These are phyloP conservation scores for Tympanuchus pallidicinctus DNA, from an alignment of 2,113 vertebrate species.

Conservation along the genomic window DNA sequence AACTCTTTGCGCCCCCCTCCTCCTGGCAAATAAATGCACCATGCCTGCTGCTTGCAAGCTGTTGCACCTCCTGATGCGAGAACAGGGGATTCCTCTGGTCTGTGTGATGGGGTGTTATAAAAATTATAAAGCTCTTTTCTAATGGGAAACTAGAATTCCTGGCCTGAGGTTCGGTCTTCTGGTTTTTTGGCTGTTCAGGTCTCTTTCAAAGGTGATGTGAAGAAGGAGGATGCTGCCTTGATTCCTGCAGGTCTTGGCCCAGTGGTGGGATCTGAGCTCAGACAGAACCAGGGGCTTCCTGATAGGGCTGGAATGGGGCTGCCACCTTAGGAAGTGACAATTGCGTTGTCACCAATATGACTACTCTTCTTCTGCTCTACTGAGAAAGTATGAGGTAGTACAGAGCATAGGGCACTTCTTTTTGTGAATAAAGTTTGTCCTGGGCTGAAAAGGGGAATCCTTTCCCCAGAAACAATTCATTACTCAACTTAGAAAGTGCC, in stretches of 20 bases:
- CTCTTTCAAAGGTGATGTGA: background rate
- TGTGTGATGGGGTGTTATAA: background rate
- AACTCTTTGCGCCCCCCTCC: background rate
- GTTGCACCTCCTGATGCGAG: background rate
- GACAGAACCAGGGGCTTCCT: background rate
- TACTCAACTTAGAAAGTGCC: background rate
- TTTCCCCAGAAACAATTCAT: fast-evolving
- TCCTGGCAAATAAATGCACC: fast-evolving
- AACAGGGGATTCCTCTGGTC: background rate
- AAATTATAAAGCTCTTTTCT: background rate
- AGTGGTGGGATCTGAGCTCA: background rate
- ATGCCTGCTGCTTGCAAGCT: background rate
- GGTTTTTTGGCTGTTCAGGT: background rate
- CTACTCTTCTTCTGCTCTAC: background rate
- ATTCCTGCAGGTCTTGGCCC: background rate
- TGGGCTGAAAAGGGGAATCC: background rate
- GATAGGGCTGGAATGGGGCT: background rate
- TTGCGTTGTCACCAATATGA: background rate
- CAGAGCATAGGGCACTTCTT: background rate
- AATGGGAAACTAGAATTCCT: background rate
- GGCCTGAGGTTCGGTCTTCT: background rate
- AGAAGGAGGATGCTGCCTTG: background rate
- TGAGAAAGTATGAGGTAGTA: background rate
- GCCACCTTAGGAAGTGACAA: background rate
- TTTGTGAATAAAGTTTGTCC: background rate